Percentiles rank a stretch among this genome's conserved stretches.
phyloP scores from a whole-genome alignment of 2,113 vertebrate species.

The Copsychus sechellarum region DNA sequence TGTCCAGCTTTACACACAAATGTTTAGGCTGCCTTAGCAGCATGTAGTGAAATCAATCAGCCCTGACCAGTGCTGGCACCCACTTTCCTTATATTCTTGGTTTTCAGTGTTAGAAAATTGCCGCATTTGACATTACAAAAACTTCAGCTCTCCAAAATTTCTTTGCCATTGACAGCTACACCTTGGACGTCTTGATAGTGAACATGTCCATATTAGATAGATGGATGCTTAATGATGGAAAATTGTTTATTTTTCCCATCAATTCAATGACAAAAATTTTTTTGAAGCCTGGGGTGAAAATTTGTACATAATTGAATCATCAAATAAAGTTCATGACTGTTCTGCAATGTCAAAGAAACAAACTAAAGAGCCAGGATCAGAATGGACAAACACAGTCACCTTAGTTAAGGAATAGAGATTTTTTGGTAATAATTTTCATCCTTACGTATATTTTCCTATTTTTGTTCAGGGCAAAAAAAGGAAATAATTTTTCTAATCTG shows the following conservation, averaged over 20 bases:
- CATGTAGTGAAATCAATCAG: not conserved
- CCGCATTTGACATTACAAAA: not conserved
- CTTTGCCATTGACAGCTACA: not conserved
- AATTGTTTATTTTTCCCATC: not conserved
- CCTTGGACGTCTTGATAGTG: not conserved
- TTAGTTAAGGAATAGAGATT: not conserved
- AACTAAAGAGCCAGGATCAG: not conserved
- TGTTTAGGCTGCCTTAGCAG: not conserved
- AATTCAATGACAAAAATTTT: not conserved
- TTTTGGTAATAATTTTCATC: accelerated
- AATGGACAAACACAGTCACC: not conserved
- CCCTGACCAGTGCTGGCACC: not conserved
- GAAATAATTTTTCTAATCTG: not conserved
- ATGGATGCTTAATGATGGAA: not conserved
- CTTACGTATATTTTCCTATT: not conserved
- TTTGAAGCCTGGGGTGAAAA: not conserved
- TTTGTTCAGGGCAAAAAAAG: not conserved
- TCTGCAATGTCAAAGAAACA: not conserved
- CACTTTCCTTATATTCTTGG: not conserved
- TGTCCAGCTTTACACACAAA: not conserved
- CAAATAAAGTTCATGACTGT: not conserved
- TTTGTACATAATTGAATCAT: not conserved
- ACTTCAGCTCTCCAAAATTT: not conserved
- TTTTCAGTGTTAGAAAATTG: not conserved
- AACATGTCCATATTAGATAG: not conserved